Percentiles rank a stretch among this genome's conserved stretches.
phyloP scores from a whole-genome alignment of 2,888 invertebrate species.

The Syritta pipiens region DNA sequence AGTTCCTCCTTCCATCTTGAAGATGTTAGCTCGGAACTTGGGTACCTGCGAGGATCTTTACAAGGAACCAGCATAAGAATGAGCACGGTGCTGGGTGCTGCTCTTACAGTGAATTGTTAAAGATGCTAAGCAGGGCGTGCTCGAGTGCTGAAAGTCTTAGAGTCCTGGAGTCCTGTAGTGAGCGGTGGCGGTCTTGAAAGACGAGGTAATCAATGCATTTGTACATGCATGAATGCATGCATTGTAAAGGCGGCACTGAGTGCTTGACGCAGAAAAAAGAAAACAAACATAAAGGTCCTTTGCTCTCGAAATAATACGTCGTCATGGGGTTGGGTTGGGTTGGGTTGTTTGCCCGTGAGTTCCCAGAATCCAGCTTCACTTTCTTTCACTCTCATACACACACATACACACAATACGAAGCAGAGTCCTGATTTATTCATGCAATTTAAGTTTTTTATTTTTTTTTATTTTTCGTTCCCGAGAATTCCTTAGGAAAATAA shows the following conservation, averaged over 20 bases:
- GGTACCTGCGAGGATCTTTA: slow-evolving; percentile 33
- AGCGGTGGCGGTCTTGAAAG: slow-evolving; percentile 20
- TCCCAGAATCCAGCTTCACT: slow-evolving; percentile 17
- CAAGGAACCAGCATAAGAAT: slow-evolving; percentile 15
- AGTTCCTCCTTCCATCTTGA: no score
- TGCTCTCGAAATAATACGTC: slow-evolving; percentile 27
- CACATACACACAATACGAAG: slow-evolving; percentile 35
- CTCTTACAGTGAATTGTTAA: slow-evolving; percentile 46
- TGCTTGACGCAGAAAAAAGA: slow-evolving; percentile 1
- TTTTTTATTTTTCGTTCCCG: no score
- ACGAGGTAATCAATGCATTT: slow-evolving; percentile 69
- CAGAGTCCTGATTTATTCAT: slow-evolving; percentile 66
- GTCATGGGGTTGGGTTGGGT: background rate
- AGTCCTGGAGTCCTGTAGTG: no score
- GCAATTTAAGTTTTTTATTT: slow-evolving; percentile 64
- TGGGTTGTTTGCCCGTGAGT: no score
- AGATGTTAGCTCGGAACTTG: no score
- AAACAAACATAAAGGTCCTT: slow-evolving; percentile 20
- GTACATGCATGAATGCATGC: slow-evolving; percentile 61
- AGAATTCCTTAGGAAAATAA: slow-evolving; percentile 59
- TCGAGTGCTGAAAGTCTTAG: no score
- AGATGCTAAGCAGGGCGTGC: slow-evolving; percentile 15
- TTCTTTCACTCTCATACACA: slow-evolving; percentile 1
- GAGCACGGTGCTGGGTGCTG: slow-evolving; percentile 10
- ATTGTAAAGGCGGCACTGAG: slow-evolving; percentile 35